Percentiles rank a stretch among this genome's conserved stretches.
Evolutionary conservation across 1,140 invertebrate genomes (phyloP).

Genomic region (Eriocheir sinensis): DNA sequence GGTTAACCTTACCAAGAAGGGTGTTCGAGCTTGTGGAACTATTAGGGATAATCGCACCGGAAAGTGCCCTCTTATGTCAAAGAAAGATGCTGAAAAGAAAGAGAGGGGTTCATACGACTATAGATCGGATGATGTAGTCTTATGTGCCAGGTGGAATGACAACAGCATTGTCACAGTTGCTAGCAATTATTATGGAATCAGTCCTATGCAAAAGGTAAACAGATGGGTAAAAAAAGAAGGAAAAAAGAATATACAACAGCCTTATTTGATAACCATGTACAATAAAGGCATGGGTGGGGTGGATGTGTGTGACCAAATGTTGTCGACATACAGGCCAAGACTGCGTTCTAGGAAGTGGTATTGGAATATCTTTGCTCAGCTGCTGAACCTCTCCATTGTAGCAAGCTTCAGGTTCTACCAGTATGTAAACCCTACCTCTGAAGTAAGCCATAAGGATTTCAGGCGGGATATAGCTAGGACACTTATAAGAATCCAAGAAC

Average conservation of each 20-base stretch:
- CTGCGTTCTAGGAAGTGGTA: not conserved
- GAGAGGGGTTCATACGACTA: slow-evolving; percentile 42
- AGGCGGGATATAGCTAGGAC: not conserved
- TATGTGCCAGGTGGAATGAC: slow-evolving; percentile 46
- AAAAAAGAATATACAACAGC: not conserved
- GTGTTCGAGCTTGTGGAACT: slow-evolving; percentile 18
- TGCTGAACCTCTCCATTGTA: not conserved
- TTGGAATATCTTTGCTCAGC: not conserved
- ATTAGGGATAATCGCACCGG: not conserved
- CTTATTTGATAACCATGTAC: not conserved
- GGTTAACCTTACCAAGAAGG: slow-evolving; percentile 17
- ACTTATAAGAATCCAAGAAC: not conserved
- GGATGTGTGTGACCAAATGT: slow-evolving; percentile 15
- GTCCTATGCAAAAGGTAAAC: not conserved
- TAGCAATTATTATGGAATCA: slow-evolving; percentile 40
- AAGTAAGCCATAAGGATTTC: too few relatives aligned
- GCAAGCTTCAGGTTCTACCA: slow-evolving; percentile 32
- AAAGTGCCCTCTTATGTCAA: slow-evolving; percentile 43
- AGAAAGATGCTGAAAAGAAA: slow-evolving; percentile 26
- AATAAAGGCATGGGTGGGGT: slow-evolving; percentile 10
- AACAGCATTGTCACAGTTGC: slow-evolving; percentile 46
- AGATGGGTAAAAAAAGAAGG: slow-evolving; percentile 33
- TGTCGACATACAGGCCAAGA: slow-evolving; percentile 12
- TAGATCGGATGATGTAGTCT: slow-evolving; percentile 18
- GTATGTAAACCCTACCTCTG: not conserved